phyloP scores from a whole-genome alignment of 2,888 invertebrate species.

The Melanostoma scalare region DNA sequence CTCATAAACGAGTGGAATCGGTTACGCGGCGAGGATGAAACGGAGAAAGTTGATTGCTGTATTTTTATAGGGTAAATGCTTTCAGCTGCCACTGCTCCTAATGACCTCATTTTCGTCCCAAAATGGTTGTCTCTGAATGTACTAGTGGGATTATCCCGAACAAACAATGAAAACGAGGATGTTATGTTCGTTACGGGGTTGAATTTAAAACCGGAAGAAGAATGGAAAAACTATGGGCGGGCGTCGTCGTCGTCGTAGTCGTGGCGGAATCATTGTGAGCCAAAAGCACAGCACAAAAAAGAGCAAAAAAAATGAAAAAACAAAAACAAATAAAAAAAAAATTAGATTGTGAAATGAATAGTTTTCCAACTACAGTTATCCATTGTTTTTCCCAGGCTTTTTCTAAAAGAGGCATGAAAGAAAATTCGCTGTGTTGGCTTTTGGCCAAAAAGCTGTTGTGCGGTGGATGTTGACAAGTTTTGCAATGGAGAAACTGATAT shows the following conservation, averaged over 20 bases:
- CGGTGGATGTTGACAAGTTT: conserved; percentile 55
- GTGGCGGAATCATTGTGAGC: conserved; percentile 42
- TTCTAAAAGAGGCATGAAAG: conserved; percentile 41
- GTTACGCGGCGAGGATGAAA: conserved; percentile 42
- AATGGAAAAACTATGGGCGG: conserved; percentile 44
- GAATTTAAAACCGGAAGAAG: conserved; percentile 68
- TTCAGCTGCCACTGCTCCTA: conserved; percentile 68
- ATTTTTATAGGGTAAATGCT: conserved; percentile 66
- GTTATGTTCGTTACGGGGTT: conserved; percentile 67
- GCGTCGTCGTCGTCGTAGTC: conserved; percentile 10
- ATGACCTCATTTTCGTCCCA: conserved; percentile 67
- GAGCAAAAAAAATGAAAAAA: too few species aligned
- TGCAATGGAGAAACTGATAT: conserved; percentile 58
- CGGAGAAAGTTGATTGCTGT: conserved; percentile 64
- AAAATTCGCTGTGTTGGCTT: conserved; percentile 58
- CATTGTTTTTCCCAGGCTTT: conserved; percentile 52
- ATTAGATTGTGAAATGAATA: conserved; percentile 56
- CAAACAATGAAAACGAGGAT: conserved; percentile 69
- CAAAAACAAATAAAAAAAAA: conserved; percentile 2
- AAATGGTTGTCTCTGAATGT: conserved; percentile 65
- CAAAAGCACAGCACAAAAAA: conserved; percentile 23
- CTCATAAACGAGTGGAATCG: conserved; percentile 57
- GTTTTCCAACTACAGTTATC: conserved; percentile 56
- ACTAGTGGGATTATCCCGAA: conserved; percentile 62
- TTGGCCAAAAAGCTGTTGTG: conserved; percentile 61